phyloP scores from a whole-genome alignment of 1,140 invertebrate genomes.

The Ooceraea biroi region DNA sequence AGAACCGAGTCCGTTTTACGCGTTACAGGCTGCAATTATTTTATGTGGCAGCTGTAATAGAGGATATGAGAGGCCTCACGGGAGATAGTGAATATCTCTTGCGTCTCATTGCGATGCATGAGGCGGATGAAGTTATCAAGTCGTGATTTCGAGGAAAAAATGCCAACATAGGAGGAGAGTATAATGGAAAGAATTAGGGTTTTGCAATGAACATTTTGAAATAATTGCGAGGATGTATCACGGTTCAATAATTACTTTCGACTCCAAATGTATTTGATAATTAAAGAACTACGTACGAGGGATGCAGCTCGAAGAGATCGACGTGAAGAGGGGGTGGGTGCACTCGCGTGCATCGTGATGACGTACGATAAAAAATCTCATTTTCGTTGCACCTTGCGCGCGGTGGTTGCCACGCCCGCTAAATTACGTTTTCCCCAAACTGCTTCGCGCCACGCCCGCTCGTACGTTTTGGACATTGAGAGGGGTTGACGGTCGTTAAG shows the following conservation, averaged over 20 bases:
- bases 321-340: constrained; percentile 30
- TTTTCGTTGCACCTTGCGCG: constrained; percentile 85
- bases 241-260: constrained; percentile 23
- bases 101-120: background rate
- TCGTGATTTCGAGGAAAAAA: background rate
- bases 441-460: constrained; percentile 79
- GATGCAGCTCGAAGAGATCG: constrained; percentile 10
- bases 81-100: constrained; percentile 9
- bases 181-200: background rate
- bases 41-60: constrained; percentile 26
- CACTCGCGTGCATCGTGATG: constrained; percentile 70
- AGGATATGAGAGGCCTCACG: constrained; percentile 5
- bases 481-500: constrained; percentile 75
- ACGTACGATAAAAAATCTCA: constrained; percentile 84
- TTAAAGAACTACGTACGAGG: constrained; percentile 27
- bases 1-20: constrained; percentile 17
- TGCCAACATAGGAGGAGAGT: background rate
- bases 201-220: background rate
- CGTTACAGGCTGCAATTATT: constrained; percentile 34
- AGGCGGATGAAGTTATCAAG: constrained; percentile 17
- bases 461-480: constrained; percentile 73
- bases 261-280: background rate
- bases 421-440: constrained; percentile 84
- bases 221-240: background rate
- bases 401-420: constrained; percentile 73